phyloP scores from a whole-genome alignment of 2,888 invertebrate species.

The Microctonus brassicae region DNA sequence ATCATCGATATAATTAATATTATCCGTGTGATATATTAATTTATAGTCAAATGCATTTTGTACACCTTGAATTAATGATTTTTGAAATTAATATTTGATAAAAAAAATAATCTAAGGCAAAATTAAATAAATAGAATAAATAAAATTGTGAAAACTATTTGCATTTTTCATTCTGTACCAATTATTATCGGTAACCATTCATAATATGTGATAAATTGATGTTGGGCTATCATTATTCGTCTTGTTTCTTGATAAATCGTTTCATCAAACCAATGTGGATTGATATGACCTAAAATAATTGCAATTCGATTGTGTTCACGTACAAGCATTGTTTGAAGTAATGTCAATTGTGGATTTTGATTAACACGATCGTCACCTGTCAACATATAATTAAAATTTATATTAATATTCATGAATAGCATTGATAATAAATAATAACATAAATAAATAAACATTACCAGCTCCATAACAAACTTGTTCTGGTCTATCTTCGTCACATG shows the following conservation, averaged over 20 bases:
- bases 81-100: not conserved
- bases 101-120: too few relatives aligned
- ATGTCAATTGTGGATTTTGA: slow-evolving; percentile 73
- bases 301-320: slow-evolving; percentile 75
- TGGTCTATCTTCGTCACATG: slow-evolving; percentile 74
- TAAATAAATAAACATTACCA: too few relatives aligned
- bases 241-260: slow-evolving; percentile 73
- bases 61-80: slow-evolving; percentile 65
- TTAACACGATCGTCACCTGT: slow-evolving; percentile 73
- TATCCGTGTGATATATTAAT: slow-evolving; percentile 74
- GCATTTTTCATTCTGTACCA: slow-evolving; percentile 61
- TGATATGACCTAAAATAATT: slow-evolving; percentile 70
- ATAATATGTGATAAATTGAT: slow-evolving; percentile 75
- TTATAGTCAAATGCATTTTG: slow-evolving; percentile 77
- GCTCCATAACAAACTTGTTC: slow-evolving; percentile 83
- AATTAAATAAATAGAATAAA: not conserved
- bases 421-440: not conserved
- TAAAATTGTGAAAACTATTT: not conserved
- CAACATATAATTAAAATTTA: not conserved
- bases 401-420: too few relatives aligned
- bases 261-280: slow-evolving; percentile 75
- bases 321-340: slow-evolving; percentile 70
- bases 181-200: slow-evolving; percentile 74
- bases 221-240: slow-evolving; percentile 72
- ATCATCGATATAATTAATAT: slow-evolving; percentile 74